Conservation (phyloP, 2,888 invertebrate species). For the Orthonevra nobilis region DNA sequence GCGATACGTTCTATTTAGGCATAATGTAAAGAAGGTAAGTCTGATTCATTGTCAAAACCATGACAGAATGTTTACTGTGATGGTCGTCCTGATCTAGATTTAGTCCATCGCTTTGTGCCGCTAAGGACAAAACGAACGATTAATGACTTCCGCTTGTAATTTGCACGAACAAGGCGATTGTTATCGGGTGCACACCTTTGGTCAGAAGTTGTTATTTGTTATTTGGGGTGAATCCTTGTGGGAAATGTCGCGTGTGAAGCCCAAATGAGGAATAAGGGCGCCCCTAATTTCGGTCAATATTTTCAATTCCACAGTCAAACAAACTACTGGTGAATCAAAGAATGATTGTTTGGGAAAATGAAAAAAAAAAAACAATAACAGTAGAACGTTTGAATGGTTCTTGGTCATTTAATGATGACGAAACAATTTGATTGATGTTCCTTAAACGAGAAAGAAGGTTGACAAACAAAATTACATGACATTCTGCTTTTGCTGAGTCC, state of each 20-base stretch:
- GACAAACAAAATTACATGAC: too few relatives aligned
- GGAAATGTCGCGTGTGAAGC: constrained; percentile 39
- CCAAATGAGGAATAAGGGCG: constrained; percentile 34
- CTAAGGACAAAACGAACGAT: constrained; percentile 25
- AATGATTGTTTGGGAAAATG: too few relatives aligned
- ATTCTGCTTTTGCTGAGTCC: too few relatives aligned
- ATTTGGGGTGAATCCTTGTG: constrained; percentile 5
- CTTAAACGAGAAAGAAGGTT: too few relatives aligned
- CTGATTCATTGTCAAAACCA: not conserved
- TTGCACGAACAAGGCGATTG: constrained; percentile 20
- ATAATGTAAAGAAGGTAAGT: constrained; percentile 93
- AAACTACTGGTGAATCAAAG: too few relatives aligned
- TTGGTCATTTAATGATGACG: too few relatives aligned
- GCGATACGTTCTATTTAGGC: constrained; percentile 92
- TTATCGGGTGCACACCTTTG: constrained; percentile 39
- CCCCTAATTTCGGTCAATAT: constrained; percentile 39
- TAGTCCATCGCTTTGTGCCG: not conserved
- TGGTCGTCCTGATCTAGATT: too few relatives aligned
- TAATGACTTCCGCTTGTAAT: constrained; percentile 50
- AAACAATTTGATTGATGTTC: too few relatives aligned
- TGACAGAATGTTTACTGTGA: too few relatives aligned
- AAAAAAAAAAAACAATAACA: too few relatives aligned
- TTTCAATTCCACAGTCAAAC: not conserved
- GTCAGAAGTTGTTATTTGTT: constrained; percentile 12
- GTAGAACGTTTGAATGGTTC: too few relatives aligned